Evolutionary conservation across 2,797 vertebrate species (phyloP).

Genomic region (Mus minutoides): DNA sequence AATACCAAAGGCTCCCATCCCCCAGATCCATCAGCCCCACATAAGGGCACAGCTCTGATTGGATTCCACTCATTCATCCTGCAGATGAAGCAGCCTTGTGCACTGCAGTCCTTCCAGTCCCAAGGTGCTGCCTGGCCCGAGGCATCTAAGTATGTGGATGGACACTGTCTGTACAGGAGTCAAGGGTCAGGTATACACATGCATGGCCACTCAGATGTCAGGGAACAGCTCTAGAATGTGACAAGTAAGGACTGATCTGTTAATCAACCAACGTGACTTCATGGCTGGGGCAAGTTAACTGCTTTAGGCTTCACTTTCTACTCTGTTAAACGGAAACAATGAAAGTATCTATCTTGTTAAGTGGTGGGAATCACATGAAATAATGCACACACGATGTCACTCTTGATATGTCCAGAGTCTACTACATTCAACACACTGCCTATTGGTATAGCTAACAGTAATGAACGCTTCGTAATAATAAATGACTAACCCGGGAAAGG

Average conservation of each 20-base stretch:
- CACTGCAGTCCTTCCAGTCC: neutral
- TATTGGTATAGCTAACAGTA: neutral
- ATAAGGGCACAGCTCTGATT: neutral
- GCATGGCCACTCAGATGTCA: neutral
- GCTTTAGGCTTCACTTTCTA: neutral
- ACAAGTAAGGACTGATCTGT: neutral
- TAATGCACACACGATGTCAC: neutral
- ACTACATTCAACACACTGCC: too few relatives aligned
- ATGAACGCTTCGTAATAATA: neutral
- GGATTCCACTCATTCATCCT: neutral
- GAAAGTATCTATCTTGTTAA: neutral
- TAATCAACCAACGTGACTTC: neutral
- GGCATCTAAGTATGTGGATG: neutral
- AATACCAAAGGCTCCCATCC: neutral
- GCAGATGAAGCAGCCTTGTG: neutral
- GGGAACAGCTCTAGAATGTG: neutral
- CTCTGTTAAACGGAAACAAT: neutral
- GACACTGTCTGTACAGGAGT: neutral
- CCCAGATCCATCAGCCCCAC: neutral
- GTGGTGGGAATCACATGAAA: neutral
- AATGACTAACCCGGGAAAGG: neutral
- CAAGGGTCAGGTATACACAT: neutral
- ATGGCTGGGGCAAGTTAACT: neutral
- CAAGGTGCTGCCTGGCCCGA: neutral
- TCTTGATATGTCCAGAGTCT: fast-evolving